A percentile compares a stretch with the other conserved stretches of the same genome.
Evolutionary conservation across 2,113 vertebrate species (phyloP).

Genomic region (Pica pica): DNA sequence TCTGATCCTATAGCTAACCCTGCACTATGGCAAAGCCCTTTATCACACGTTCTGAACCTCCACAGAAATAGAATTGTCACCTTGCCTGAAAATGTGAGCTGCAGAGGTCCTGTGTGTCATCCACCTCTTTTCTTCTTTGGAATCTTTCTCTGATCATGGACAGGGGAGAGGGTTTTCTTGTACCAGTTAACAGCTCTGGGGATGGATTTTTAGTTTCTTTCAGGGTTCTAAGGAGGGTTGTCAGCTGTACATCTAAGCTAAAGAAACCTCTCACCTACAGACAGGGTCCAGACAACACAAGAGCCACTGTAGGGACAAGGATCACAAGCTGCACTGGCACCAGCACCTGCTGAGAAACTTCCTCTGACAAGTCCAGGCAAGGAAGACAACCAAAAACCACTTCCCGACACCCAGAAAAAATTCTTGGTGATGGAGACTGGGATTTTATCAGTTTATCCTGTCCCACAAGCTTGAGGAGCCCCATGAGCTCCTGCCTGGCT

Average conservation of each 20-base stretch:
- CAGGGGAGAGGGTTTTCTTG: background rate
- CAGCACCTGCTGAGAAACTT: background rate
- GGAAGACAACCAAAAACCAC: background rate
- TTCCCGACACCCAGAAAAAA: background rate
- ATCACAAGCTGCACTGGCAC: background rate
- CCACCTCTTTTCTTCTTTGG: background rate
- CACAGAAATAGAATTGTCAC: background rate
- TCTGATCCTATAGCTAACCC: background rate
- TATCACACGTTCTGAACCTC: background rate
- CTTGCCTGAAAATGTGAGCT: background rate
- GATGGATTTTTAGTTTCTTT: background rate
- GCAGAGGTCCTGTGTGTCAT: background rate
- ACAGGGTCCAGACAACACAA: background rate
- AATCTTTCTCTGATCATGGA: background rate
- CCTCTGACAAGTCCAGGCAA: rapidly evolving
- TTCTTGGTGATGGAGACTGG: background rate
- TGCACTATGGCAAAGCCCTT: background rate
- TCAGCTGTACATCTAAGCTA: background rate
- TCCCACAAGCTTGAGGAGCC: background rate
- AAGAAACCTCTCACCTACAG: background rate
- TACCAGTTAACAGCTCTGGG: background rate
- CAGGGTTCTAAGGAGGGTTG: background rate
- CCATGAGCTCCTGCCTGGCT: rapidly evolving
- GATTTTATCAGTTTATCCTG: background rate
- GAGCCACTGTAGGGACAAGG: background rate